Conservation (phyloP, 2,797 vertebrate species). For the Scomberomorus guttatus region DNA sequence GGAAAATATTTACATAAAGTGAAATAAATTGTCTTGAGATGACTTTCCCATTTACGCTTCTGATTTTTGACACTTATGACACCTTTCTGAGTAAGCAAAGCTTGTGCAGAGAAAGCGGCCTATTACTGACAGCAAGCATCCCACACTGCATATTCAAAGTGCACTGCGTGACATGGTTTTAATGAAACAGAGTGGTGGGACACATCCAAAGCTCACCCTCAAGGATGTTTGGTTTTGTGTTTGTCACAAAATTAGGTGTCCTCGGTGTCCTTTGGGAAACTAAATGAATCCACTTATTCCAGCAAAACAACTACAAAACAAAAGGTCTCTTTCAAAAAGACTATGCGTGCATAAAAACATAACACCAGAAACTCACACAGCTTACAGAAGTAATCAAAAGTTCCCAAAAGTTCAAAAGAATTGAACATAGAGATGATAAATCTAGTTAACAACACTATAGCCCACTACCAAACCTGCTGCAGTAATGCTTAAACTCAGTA, state of each 20-base stretch:
- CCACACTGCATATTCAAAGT: conserved; percentile 28
- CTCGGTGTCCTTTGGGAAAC: background rate
- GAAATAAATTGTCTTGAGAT: conserved; percentile 7
- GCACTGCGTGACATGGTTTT: conserved; percentile 39
- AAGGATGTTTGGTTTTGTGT: conserved; percentile 10
- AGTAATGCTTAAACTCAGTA: background rate
- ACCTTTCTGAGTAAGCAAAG: conserved; percentile 35
- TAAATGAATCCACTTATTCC: conserved; percentile 8
- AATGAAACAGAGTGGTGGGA: conserved; percentile 27
- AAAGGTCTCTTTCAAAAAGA: background rate
- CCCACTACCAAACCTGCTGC: background rate
- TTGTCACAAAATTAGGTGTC: conserved; percentile 11
- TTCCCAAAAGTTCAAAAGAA: background rate
- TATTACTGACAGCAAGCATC: conserved; percentile 11
- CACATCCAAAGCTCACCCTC: background rate
- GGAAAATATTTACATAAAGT: conserved; percentile 32
- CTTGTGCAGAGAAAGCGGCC: conserved; percentile 2
- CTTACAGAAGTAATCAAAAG: background rate
- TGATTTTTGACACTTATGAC: conserved; percentile 19
- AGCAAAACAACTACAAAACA: background rate
- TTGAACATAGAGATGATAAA: background rate
- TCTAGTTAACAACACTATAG: background rate
- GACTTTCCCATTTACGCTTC: conserved; percentile 9
- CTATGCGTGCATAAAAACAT: background rate
- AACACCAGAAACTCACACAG: background rate